A percentile compares a stretch with the other conserved stretches of the same genome.
Conservation (phyloP, 2,113 vertebrate species). For the Loxodonta africana region DNA sequence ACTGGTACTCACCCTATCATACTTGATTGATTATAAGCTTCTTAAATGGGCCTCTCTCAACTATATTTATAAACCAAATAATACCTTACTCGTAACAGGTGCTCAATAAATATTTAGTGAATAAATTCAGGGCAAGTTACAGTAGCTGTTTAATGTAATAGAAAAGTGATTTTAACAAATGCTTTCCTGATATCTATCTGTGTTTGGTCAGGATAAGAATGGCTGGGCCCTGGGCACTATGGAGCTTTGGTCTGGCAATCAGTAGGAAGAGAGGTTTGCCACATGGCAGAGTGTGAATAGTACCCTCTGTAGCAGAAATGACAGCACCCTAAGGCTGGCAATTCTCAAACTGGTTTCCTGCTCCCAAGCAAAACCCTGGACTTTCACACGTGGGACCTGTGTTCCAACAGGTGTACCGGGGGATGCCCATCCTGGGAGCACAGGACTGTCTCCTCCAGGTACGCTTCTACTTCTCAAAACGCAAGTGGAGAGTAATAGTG, state of each 20-base stretch:
- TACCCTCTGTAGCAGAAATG: background rate
- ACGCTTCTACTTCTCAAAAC: background rate
- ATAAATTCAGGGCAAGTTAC: constrained; percentile 17
- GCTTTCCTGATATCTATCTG: background rate
- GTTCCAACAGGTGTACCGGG: rapidly evolving
- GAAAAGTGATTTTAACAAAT: constrained; percentile 13
- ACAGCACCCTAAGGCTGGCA: background rate
- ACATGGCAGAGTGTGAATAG: rapidly evolving
- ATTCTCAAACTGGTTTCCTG: background rate
- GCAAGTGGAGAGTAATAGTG: background rate
- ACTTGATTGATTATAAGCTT: background rate
- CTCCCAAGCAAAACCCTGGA: background rate
- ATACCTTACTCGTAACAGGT: background rate
- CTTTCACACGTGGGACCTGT: background rate
- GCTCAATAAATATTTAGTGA: constrained; percentile 7
- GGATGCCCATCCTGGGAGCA: background rate
- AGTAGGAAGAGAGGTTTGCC: background rate
- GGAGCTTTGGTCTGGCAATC: background rate
- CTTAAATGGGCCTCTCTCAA: background rate
- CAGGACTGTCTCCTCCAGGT: background rate
- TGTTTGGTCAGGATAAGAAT: background rate
- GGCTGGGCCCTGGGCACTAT: background rate
- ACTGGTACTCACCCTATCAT: background rate
- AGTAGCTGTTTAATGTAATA: background rate
- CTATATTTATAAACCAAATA: constrained; percentile 44